Evolutionary conservation across 2,888 invertebrate genomes (phyloP), one percentile per base, ranked within the genome.

Genomic region (Poecilus cupreus): DNA sequence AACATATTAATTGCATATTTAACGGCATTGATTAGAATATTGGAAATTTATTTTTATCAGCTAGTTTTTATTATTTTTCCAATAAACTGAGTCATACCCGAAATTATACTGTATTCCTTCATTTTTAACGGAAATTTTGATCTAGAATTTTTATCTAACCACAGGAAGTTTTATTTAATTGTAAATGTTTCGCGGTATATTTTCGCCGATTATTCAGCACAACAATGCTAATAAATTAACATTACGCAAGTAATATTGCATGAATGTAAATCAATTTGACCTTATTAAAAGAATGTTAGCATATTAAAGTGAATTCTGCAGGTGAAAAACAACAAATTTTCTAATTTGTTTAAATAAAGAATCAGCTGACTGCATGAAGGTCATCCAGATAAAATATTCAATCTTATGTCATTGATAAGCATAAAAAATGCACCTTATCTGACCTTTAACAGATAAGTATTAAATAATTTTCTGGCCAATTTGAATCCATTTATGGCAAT

Each of bases 281-380:
- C 51, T 51, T 51, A 1, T 13, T 51, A 18, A 13, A n/a, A 43
- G 1, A 51, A 18, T 2, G 11, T 51, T 51, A 51, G 18, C 32
- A 24, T 37, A 32, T 2, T 22, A 26, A 13, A 22, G 13, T 32
- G 10, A 26, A 32, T n/a, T n/a, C n/a, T 60, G 22, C 16, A 32
- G 26, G 64, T 32, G 32, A 18, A 64, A 64, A 64, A 18, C 32
- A 18, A 26, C n/a, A 32, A 64, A 11, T 11, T 16, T 18, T 13
- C 18, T 51, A 51, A 51, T 51, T 51, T 13, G 0, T 18, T 13
- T 43, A 24, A 13, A n/a, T 68, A 16, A 72, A 43, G 39, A 74
- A 74, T 74, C 74, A 74, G 74, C 74, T 74, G 74, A 24, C 16
- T 24, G 24, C n/a, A 6, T 49, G 24, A 74, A 74, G 74, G 51